These are phyloP conservation scores for Phataginus tetradactyla DNA, from an alignment of 2,797 vertebrate genomes.

Conservation along the genomic window DNA sequence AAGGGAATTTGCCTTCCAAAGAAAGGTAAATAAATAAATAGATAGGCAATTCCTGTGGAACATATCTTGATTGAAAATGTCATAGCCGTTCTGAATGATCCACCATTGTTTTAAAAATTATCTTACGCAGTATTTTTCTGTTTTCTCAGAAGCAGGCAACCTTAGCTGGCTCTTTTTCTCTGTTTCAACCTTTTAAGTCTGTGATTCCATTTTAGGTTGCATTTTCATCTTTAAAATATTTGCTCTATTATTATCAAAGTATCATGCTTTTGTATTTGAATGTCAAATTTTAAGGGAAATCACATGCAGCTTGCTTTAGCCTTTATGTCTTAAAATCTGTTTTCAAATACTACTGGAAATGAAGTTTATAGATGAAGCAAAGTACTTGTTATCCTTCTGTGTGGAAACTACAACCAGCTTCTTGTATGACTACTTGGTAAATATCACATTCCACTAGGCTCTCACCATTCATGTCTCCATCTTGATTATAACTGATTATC, in stretches of 20 bases:
- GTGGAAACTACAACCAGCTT: slow-evolving; percentile 24
- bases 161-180: background rate
- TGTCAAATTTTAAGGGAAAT: slow-evolving; percentile 22
- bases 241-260: background rate
- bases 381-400: slow-evolving; percentile 35
- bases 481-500: slow-evolving; percentile 64
- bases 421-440: slow-evolving; percentile 79
- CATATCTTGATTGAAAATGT: background rate
- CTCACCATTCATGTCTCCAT: slow-evolving; percentile 18
- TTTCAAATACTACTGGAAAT: slow-evolving; percentile 59
- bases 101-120: background rate
- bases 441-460: slow-evolving; percentile 51
- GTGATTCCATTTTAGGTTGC: background rate
- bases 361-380: slow-evolving; percentile 85
- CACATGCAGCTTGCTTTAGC: background rate
- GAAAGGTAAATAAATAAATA: too few species aligned
- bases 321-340: background rate
- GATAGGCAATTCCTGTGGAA: background rate
- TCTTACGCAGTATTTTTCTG: background rate
- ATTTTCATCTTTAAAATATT: background rate
- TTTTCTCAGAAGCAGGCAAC: background rate
- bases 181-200: slow-evolving; percentile 1
- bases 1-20: background rate
- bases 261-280: background rate
- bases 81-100: background rate